A percentile compares a stretch with the other conserved stretches of the same genome.
phyloP scores from a whole-genome alignment of 2,797 vertebrate genomes.

The Cuculus canorus region DNA sequence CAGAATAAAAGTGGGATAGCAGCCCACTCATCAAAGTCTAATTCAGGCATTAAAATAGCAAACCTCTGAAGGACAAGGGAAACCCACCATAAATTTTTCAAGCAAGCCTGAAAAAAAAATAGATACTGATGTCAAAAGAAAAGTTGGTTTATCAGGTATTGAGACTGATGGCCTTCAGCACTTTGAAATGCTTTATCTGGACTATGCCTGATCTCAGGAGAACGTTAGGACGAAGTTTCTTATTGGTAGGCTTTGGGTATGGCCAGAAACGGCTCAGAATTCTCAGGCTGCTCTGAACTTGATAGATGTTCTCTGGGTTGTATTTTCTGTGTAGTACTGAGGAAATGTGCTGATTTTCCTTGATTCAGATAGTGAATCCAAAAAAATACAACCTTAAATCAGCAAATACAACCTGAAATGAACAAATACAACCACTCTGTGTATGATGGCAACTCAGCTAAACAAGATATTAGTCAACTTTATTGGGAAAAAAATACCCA shows the following conservation, averaged over 20 bases:
- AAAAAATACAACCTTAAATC: background rate
- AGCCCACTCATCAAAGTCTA: background rate
- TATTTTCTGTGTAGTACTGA: background rate
- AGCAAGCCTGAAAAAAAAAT: background rate
- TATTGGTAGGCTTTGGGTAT: background rate
- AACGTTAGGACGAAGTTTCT: background rate
- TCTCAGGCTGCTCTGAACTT: background rate
- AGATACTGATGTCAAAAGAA: background rate
- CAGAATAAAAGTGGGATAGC: background rate
- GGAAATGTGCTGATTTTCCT: background rate
- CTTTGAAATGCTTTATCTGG: background rate
- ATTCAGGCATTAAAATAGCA: background rate
- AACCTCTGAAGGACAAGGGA: background rate
- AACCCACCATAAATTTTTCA: background rate
- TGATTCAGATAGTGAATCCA: background rate
- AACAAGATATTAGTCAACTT: background rate
- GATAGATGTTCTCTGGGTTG: background rate
- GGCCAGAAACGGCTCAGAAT: background rate
- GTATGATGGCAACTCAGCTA: background rate
- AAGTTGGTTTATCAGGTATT: background rate
- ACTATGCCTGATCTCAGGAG: background rate
- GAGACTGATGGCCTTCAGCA: background rate
- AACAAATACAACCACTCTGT: background rate
- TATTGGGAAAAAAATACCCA: background rate
- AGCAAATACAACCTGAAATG: background rate